These are phyloP conservation scores for Ectemnius cavifrons DNA, from an alignment of 2,888 invertebrate species.

Conservation along the genomic window DNA sequence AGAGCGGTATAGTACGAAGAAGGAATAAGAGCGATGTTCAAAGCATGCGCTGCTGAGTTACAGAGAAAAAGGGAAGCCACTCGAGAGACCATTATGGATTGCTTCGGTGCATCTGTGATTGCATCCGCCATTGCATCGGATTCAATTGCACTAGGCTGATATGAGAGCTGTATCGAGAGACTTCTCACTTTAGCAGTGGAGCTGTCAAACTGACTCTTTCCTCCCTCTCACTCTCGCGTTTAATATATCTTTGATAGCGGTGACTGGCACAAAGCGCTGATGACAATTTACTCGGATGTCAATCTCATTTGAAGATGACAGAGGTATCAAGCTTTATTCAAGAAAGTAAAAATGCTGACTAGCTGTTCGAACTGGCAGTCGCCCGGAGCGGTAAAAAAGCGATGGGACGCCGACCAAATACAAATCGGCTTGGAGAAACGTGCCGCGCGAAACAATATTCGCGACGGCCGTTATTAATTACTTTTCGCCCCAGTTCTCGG, in stretches of 20 bases:
- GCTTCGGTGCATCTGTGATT: slow-evolving; percentile 24
- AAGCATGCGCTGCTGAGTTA: neutral
- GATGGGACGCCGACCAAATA: neutral
- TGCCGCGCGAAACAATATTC: slow-evolving; percentile 9
- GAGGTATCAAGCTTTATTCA: neutral
- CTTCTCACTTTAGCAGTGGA: no score
- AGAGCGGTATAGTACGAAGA: no score
- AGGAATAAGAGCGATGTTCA: no score
- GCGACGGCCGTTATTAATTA: slow-evolving; percentile 36
- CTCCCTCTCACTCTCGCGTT: no score
- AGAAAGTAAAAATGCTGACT: neutral
- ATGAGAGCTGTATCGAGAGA: no score
- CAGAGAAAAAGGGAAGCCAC: slow-evolving; percentile 2
- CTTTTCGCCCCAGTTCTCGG: slow-evolving; percentile 11
- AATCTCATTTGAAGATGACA: no score
- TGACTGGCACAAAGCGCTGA: no score
- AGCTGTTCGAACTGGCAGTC: neutral
- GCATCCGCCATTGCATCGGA: slow-evolving; percentile 5
- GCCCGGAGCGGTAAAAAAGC: neutral
- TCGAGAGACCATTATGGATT: slow-evolving; percentile 28
- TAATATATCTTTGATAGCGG: no score
- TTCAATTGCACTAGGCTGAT: neutral
- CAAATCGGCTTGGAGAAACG: slow-evolving; percentile 5
- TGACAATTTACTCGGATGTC: no score
- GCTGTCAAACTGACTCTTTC: no score